Conservation (phyloP, 2,888 invertebrate genomes). For the Pammene fasciana region DNA sequence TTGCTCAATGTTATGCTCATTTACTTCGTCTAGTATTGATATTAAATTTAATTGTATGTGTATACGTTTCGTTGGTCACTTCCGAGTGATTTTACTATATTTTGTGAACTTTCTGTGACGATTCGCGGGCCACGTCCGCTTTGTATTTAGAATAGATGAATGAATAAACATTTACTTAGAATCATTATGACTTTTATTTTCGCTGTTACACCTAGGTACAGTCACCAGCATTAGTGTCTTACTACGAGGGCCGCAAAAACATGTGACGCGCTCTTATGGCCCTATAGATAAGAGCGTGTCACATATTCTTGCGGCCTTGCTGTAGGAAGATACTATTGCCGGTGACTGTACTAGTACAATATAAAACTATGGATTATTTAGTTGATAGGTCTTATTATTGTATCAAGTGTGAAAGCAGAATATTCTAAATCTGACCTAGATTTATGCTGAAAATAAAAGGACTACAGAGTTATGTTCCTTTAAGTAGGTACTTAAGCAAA, state of each 20-base stretch:
- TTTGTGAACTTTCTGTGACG: slow-evolving; percentile 67
- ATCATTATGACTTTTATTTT: slow-evolving; percentile 59
- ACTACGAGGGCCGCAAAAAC: too few relatives aligned
- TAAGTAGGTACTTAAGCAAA: background rate
- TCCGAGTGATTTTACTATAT: slow-evolving; percentile 47
- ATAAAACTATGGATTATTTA: too few relatives aligned
- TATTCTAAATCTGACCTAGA: too few relatives aligned
- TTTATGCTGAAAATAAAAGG: background rate
- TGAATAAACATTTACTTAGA: slow-evolving; percentile 81
- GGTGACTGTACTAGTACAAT: too few relatives aligned
- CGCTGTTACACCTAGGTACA: background rate
- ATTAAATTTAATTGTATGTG: slow-evolving; percentile 50
- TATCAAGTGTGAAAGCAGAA: too few relatives aligned
- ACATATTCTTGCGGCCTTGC: too few relatives aligned
- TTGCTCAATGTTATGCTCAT: slow-evolving; percentile 80
- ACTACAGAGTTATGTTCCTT: background rate
- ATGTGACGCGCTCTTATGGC: too few relatives aligned
- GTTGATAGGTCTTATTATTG: too few relatives aligned
- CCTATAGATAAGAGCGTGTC: too few relatives aligned
- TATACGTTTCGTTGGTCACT: slow-evolving; percentile 48
- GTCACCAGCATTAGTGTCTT: too few relatives aligned
- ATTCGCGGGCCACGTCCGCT: slow-evolving; percentile 61
- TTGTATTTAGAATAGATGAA: slow-evolving; percentile 75
- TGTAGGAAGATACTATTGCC: too few relatives aligned
- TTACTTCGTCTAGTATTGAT: slow-evolving; percentile 58